Percentiles rank a stretch among this genome's conserved stretches.
Evolutionary conservation across 2,888 invertebrate species (phyloP).

Genomic region (Dexiosoma caninum): DNA sequence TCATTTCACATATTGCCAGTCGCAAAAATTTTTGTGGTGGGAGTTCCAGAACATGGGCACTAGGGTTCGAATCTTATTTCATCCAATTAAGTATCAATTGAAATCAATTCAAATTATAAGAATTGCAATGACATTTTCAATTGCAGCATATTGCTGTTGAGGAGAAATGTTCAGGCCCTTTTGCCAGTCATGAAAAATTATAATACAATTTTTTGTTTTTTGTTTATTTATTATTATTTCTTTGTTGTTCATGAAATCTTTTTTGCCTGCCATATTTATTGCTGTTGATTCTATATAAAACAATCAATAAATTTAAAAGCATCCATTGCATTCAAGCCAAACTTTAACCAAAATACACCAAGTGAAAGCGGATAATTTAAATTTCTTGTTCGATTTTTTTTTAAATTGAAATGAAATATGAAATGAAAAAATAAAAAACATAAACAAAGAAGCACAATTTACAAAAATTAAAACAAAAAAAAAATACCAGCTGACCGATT

Average conservation of each 20-base stretch:
- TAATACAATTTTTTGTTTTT: no score
- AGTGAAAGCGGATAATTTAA: constrained; percentile 39
- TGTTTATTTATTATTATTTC: no score
- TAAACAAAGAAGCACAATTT: constrained; percentile 4
- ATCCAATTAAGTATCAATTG: no score
- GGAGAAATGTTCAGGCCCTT: no score
- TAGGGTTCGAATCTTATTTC: no score
- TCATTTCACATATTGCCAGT: no score
- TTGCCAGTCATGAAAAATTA: no score
- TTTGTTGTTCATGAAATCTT: neutral
- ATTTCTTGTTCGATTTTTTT: constrained; percentile 8
- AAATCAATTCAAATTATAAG: no score
- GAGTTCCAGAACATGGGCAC: no score
- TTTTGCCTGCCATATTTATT: neutral
- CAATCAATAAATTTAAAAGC: constrained; percentile 11
- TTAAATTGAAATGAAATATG: constrained; percentile 37
- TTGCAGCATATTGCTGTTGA: no score
- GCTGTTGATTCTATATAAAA: neutral
- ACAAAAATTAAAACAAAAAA: constrained; percentile 21
- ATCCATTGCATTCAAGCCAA: constrained; percentile 12
- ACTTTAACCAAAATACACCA: constrained; percentile 7
- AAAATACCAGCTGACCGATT: constrained; percentile 45
- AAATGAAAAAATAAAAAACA: constrained; percentile 13
- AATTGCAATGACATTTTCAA: no score
- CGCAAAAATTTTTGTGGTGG: no score